phyloP scores from a whole-genome alignment of 2,113 vertebrate genomes.

The Ammodytes marinus region DNA sequence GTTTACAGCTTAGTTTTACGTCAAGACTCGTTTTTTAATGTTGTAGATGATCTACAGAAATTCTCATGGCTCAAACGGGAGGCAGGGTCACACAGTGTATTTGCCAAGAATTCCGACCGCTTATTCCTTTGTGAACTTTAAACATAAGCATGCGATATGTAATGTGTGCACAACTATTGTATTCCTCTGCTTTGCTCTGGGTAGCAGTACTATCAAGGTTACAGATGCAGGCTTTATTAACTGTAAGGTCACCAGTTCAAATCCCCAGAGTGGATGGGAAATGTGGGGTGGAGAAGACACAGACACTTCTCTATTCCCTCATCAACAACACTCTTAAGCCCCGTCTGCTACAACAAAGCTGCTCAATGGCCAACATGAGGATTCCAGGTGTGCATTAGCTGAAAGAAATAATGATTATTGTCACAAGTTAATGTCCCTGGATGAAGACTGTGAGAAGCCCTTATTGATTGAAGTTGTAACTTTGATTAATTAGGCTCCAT shows the following conservation, averaged over 20 bases:
- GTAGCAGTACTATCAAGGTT: slow-evolving; percentile 21
- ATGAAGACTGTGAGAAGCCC: neutral
- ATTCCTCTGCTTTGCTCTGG: slow-evolving; percentile 19
- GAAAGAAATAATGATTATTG: neutral
- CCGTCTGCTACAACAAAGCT: slow-evolving; percentile 35
- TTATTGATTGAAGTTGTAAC: no score
- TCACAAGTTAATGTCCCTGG: neutral
- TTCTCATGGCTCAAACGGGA: slow-evolving; percentile 31
- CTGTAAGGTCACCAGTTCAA: slow-evolving; percentile 31
- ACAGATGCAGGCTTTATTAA: slow-evolving; percentile 31
- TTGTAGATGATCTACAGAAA: slow-evolving; percentile 11
- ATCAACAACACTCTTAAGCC: slow-evolving; percentile 25
- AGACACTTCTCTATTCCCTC: slow-evolving; percentile 27
- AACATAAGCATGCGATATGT: slow-evolving; percentile 5
- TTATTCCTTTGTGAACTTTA: slow-evolving; percentile 23
- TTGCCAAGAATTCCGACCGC: slow-evolving; percentile 26
- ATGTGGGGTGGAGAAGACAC: slow-evolving; percentile 34
- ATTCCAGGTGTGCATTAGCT: slow-evolving; percentile 20
- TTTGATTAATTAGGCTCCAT: neutral
- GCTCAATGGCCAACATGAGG: slow-evolving; percentile 22
- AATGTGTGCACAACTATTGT: neutral
- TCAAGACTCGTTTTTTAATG: neutral
- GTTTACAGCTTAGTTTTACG: neutral
- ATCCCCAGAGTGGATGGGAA: slow-evolving; percentile 21
- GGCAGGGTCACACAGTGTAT: slow-evolving; percentile 5